Evolutionary conservation across 2,113 vertebrate genomes (phyloP).

Genomic region (Hyperopisus bebe): DNA sequence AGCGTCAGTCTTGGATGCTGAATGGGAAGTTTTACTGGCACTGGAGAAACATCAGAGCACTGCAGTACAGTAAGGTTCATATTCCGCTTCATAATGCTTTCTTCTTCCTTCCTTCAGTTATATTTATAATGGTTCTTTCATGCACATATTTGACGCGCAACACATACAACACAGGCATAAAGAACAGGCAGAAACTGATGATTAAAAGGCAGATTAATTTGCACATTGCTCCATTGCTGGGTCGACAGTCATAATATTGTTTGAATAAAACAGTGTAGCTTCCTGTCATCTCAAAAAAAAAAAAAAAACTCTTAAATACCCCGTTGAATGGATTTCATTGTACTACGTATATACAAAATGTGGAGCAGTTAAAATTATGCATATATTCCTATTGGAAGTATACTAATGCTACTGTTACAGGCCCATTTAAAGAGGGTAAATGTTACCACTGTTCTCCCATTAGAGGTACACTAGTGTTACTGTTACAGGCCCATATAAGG

Average conservation of each 20-base stretch:
- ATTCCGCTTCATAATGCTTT: background rate
- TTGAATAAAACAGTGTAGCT: background rate
- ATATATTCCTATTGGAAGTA: too few relatives aligned
- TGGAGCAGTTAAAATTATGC: background rate
- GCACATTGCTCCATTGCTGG: background rate
- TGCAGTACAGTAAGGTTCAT: background rate
- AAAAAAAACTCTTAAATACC: background rate
- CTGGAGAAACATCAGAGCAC: background rate
- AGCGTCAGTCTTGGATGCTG: background rate
- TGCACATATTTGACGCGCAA: background rate
- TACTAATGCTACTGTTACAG: too few relatives aligned
- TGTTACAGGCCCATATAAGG: background rate
- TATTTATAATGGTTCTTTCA: background rate
- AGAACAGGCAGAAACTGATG: background rate
- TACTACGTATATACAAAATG: background rate
- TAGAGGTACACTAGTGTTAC: too few relatives aligned
- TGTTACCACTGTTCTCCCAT: too few relatives aligned
- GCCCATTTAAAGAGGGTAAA: too few relatives aligned
- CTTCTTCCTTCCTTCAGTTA: background rate
- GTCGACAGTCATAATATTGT: background rate
- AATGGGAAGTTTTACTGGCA: background rate
- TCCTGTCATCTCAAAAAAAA: background rate
- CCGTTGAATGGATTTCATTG: background rate
- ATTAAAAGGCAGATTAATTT: background rate
- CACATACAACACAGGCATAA: background rate